Evolutionary conservation across 2,797 vertebrate species (phyloP), one percentile per base, ranked within the genome.

Genomic region (Tenualosa ilisha): DNA sequence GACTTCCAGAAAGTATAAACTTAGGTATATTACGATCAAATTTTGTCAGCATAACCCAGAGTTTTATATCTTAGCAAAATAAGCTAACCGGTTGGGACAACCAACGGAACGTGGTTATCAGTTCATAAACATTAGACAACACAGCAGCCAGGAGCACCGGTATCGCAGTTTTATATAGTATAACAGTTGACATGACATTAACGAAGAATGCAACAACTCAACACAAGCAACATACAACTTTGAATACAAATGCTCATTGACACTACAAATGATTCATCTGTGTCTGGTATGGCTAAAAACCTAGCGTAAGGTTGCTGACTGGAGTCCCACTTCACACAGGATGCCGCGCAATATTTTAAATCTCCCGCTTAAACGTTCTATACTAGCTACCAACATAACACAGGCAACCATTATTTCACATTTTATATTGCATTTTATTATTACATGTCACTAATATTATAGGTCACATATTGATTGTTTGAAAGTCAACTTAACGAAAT

Each of bases 301-400:
- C 5, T 75, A 65, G 63, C 63, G 11, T 1, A 40, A 72, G 9
- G 7, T 72, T 37, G 40, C 1, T 72, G 24, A 12, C 65, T 31
- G 3, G 9, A 72, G 3, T 56, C 2, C 65, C 65, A 75, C 68
- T 75, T 89, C 87, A 1, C 65, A 8, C 59, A 0, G 2, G 86
- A 81, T 85, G 86, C 89, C 82, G 92, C 93, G 92, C 88, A 85
- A 40, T 54, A 86, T 91, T 96, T 96, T 92, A 95, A 96, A 96
- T 92, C 91, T 96, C 95, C 94, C 95, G 95, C 95, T 94, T 92
- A 90, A 92, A 93, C 37, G 87, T 84, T 75, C 86, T 88, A 93
- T 20, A 43, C 68, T 43, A 17, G 17, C 68, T 22, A 40, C 37
- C 68, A 43, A 75, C 37, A 20, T 75, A 15, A 75, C 31, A 26